These are phyloP conservation scores for Folsomia candida DNA, from an alignment of 2,888 invertebrate genomes.

Conservation along the genomic window DNA sequence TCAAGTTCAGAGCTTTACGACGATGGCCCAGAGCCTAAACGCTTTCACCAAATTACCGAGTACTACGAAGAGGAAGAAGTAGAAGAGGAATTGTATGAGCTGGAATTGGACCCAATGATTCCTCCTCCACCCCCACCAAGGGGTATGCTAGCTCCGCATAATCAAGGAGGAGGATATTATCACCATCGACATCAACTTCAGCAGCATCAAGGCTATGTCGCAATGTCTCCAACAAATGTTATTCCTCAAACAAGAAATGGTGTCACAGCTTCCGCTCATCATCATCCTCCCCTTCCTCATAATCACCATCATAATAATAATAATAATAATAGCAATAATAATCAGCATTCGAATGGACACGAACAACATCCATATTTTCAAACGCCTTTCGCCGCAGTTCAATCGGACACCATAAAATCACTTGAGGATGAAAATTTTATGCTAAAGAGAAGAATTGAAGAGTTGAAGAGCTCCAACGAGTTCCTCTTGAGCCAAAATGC, in stretches of 20 bases:
- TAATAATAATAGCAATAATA: not conserved
- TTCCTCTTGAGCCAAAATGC: constrained; percentile 76
- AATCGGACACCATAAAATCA: constrained; percentile 43
- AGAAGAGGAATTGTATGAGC: constrained; percentile 14
- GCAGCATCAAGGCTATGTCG: constrained; percentile 9
- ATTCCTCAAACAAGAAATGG: constrained; percentile 10
- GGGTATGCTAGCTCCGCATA: not conserved
- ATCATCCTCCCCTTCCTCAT: not conserved
- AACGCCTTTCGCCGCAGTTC: constrained; percentile 16
- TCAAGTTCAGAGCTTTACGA: constrained; percentile 16
- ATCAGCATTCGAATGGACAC: constrained; percentile 1
- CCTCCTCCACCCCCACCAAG: constrained; percentile 16
- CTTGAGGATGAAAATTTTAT: constrained; percentile 68
- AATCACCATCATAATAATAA: not conserved
- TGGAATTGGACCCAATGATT: not conserved
- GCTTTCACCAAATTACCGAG: constrained; percentile 31
- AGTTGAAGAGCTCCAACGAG: constrained; percentile 73
- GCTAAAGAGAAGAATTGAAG: constrained; percentile 66
- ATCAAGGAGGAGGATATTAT: constrained; percentile 13
- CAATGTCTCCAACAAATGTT: constrained; percentile 3
- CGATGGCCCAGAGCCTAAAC: constrained; percentile 24
- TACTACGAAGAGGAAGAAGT: constrained; percentile 27
- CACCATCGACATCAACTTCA: too few relatives aligned
- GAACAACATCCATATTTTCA: not conserved
- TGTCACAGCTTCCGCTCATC: not conserved